These are phyloP conservation scores for Pterostichus niger DNA, from an alignment of 2,888 invertebrate genomes.

Conservation along the genomic window DNA sequence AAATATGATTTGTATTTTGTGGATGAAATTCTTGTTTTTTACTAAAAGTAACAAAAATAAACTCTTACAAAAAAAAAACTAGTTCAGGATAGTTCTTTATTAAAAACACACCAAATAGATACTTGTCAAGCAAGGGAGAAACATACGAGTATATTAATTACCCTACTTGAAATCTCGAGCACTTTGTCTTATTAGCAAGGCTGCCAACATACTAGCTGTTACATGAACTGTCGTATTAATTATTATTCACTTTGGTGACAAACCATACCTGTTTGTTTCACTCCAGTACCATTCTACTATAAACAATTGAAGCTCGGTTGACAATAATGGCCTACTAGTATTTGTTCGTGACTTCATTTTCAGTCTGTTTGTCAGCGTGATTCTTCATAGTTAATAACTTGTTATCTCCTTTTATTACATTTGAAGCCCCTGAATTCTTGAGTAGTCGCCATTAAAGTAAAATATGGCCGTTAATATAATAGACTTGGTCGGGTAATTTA, in stretches of 20 bases:
- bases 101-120: too few relatives aligned
- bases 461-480: conserved; percentile 27
- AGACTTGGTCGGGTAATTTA: conserved; percentile 2
- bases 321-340: too few relatives aligned
- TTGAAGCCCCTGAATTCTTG: neutral
- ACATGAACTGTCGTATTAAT: conserved; percentile 30
- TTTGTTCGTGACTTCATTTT: conserved; percentile 2
- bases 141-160: conserved; percentile 49
- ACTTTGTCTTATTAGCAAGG: conserved; percentile 31
- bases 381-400: conserved; percentile 15
- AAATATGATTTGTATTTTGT: too few relatives aligned
- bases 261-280: conserved; percentile 18
- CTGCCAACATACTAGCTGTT: conserved; percentile 26
- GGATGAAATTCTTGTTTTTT: too few relatives aligned
- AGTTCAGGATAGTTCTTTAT: too few relatives aligned
- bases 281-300: neutral
- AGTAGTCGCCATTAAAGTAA: conserved; percentile 16
- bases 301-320: neutral
- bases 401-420: conserved; percentile 4
- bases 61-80: too few relatives aligned
- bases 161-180: conserved; percentile 8
- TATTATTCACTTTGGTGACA: conserved; percentile 45
- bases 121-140: neutral
- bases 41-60: too few relatives aligned
- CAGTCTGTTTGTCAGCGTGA: neutral